Conservation (phyloP, 2,888 invertebrate genomes). For the Protodeltote pygarga region DNA sequence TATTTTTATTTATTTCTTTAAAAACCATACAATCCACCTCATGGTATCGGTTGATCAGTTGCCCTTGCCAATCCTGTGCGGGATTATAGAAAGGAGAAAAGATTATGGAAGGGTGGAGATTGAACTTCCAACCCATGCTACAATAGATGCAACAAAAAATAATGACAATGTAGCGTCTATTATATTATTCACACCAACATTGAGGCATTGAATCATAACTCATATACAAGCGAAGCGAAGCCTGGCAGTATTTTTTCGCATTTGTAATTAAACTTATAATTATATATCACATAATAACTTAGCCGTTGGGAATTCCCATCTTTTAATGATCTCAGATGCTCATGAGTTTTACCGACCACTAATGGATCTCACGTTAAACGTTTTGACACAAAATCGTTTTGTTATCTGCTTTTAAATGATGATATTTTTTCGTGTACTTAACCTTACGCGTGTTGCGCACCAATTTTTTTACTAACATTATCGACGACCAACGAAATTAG, state of each 20-base stretch:
- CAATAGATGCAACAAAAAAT: no score
- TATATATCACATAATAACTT: conserved; percentile 25
- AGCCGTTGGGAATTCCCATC: conserved; percentile 53
- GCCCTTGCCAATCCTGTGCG: no score
- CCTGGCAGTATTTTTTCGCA: conserved; percentile 18
- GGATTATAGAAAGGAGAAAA: no score
- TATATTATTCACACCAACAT: no score
- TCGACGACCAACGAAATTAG: conserved; percentile 15
- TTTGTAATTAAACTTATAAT: conserved; percentile 47
- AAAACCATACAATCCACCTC: no score
- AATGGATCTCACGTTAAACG: conserved; percentile 36
- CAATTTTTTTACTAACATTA: not conserved
- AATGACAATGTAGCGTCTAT: no score
- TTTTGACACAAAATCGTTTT: conserved; percentile 34
- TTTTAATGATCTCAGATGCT: conserved; percentile 56
- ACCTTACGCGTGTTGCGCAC: conserved; percentile 15
- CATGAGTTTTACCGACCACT: conserved; percentile 38
- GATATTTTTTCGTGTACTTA: conserved; percentile 9
- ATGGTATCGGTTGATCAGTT: no score
- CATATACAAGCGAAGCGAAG: no score
- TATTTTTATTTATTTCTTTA: no score
- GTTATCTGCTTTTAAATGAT: conserved; percentile 13
- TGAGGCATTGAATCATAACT: no score
- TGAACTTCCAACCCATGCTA: no score
- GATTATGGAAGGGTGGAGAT: no score